Evolutionary conservation across 2,888 invertebrate genomes (phyloP), one percentile per base, ranked within the genome.

Genomic region (Chalcis sispes): DNA sequence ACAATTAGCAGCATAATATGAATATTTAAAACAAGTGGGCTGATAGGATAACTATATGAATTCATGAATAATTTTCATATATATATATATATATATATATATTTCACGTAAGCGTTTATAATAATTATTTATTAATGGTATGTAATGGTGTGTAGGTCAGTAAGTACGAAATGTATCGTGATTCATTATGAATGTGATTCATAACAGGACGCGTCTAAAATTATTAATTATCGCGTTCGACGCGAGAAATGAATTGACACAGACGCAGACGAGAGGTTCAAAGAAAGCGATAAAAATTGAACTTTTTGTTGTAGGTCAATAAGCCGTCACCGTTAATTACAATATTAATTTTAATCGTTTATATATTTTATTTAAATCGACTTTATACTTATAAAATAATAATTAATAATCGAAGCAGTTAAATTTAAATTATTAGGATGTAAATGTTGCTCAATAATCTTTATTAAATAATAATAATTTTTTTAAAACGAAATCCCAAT

Each of bases 181-280:
- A 76, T 64, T 56, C 67, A 64, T 25, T 23, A 29, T 46, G 2
- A 8, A 62, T 8, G 61, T 72, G 77, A 77, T 72, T 77, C 72
- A 77, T 32, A 62, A 72, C 77, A 69, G 69, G 72, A 77, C 52
- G 64, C 29, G 72, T 67, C 50, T 69, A 72, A 77, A 77, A 69
- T 77, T 69, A 58, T 69, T 50, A 69, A 67, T 62, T 72, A 77
- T 72, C 72, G 2, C 66, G 48, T 2, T 50, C 10, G 13, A 18
- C 15, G 2, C 29, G 48, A 25, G 32, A 25, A 18, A 58, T 54
- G 36, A 46, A 69, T 58, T 50, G 48, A 25, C 64, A 20, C 20
- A 32, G 27, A 20, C 7, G 23, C 10, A 2, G 32, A 1, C 36
- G 25, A 27, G 48, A 3, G 25, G 48, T 2, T n/a, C 29, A 40